These are phyloP conservation scores for Panopea generosa DNA, from an alignment of 2,888 invertebrate genomes.

Conservation along the genomic window DNA sequence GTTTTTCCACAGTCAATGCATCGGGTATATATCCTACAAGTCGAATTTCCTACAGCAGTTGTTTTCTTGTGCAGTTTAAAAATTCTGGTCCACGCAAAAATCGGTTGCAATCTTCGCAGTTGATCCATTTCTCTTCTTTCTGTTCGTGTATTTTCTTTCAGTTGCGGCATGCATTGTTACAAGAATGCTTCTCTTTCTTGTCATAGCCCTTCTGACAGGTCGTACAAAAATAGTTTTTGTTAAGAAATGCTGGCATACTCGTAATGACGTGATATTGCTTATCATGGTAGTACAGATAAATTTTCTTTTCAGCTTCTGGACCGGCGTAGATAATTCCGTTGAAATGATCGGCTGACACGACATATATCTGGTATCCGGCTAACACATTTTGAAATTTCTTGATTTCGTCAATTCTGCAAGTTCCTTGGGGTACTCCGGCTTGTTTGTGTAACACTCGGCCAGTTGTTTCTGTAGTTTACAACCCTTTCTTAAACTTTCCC, in stretches of 20 bases:
- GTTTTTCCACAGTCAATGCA: constrained; percentile 15
- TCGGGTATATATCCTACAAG: constrained; percentile 5
- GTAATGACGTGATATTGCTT: constrained; percentile 35
- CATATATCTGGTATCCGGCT: constrained; percentile 33
- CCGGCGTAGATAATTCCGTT: constrained; percentile 39
- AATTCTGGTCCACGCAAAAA: constrained; percentile 11
- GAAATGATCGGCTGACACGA: constrained; percentile 39
- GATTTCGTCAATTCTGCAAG: constrained; percentile 42
- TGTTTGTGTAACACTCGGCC: constrained; percentile 31
- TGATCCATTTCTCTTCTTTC: neutral
- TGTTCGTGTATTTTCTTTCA: no score
- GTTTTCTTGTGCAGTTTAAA: constrained; percentile 11
- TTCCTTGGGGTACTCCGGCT: constrained; percentile 26
- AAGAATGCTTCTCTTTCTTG: constrained; percentile 5
- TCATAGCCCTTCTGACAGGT: constrained; percentile 38
- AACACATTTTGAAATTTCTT: constrained; percentile 30
- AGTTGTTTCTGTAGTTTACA: constrained; percentile 26
- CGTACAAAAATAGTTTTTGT: constrained; percentile 26
- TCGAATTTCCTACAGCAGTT: constrained; percentile 15
- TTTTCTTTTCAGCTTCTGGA: constrained; percentile 15
- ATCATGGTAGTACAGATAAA: constrained; percentile 21
- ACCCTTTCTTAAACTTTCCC: constrained; percentile 42
- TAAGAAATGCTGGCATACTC: no score
- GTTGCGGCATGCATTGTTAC: no score
- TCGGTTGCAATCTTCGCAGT: constrained; percentile 8